phyloP scores from a whole-genome alignment of 2,888 invertebrate species.

The Standfussiana lucernea region DNA sequence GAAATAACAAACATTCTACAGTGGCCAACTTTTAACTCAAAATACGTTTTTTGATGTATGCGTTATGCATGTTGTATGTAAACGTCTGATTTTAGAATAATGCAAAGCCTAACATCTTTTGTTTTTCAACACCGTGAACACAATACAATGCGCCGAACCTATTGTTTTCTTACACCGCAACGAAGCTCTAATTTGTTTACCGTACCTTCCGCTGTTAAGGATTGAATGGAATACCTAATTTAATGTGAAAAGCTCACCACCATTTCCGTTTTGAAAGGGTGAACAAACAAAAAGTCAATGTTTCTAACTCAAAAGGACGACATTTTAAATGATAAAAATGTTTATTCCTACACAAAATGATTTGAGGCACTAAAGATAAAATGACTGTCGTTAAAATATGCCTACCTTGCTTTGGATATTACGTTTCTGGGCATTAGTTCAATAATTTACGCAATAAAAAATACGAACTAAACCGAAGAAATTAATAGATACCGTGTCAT shows the following conservation, averaged over 20 bases:
- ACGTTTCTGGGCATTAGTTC: neutral
- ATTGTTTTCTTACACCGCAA: constrained; percentile 4
- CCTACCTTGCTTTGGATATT: neutral
- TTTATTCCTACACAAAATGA: constrained; percentile 1
- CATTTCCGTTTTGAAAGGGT: neutral
- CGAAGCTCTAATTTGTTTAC: constrained; percentile 3
- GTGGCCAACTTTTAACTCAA: neutral
- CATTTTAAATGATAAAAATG: constrained; percentile 10
- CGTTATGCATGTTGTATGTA: neutral
- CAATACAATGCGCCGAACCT: neutral
- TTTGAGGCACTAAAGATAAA: neutral
- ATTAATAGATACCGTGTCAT: neutral
- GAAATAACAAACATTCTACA: neutral
- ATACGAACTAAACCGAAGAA: neutral
- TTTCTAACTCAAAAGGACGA: neutral
- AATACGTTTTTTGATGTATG: neutral
- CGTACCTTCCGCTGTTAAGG: neutral
- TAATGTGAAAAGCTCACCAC: constrained; percentile 13
- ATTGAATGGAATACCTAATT: constrained; percentile 6
- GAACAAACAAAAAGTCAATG: constrained; percentile 11
- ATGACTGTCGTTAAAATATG: neutral
- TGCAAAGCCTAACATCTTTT: neutral
- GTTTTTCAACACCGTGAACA: neutral
- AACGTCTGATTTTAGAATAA: neutral
- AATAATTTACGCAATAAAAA: neutral